Evolutionary conservation across 2,888 invertebrate species (phyloP), one percentile per base, ranked within the genome.

Genomic region (Synanthedon myopaeformis): DNA sequence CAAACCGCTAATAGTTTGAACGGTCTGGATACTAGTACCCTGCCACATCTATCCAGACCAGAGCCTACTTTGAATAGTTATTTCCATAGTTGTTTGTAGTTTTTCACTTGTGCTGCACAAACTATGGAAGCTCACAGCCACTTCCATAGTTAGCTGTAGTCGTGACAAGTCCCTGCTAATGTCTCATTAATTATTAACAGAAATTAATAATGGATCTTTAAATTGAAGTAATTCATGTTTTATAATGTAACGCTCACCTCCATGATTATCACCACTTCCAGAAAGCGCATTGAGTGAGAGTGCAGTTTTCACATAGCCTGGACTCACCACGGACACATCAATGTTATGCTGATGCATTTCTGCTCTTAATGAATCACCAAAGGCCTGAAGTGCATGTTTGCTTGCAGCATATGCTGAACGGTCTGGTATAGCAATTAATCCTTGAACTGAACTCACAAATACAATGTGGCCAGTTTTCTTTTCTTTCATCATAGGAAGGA

Each of bases 301-400:
- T 61, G 94, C 91, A 8, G 99, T 99, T 64, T 91, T 91, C 54
- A 99, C 93, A 76, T 98, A 99, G 23, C 91, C 90, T 42, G 98
- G 97, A 77, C 93, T 96, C 13, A 97, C 89, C n/a, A 95, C 91
- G n/a, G 94, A 93, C 4, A 99, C 94, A 69, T 92, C 88, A 49
- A 99, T 88, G 56, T 94, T 93, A 62, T 92, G 88, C 55, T 90
- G 88, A 49, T 91, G 83, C 60, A 97, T 89, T 90, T 99, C 99
- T 28, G 97, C 93, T 63, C 98, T 89, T 49, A 98, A 84, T 42
- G 93, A 91, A 79, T 99, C 99, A 59, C 93, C 93, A 86, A 97
- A 98, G 12, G 97, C 98, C 87, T 98, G 96, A 54, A 97, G 67
- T 0, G 98, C 98, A 89, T 98, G 97, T 78, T 98, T 98, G 0